Conservation (phyloP, 2,888 invertebrate species). For the Cryptocheilus praepositus region DNA sequence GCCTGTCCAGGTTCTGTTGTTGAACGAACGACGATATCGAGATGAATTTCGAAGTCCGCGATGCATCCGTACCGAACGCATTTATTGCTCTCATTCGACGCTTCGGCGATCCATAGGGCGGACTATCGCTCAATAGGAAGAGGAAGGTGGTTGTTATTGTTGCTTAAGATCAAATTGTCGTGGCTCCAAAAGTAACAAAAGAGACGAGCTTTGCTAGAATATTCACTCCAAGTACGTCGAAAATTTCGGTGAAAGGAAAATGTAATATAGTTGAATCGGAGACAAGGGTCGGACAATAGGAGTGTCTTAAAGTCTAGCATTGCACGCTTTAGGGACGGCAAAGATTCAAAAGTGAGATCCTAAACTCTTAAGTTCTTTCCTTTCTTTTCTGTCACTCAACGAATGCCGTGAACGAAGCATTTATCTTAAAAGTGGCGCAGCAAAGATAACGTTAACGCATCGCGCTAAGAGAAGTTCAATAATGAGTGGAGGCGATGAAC, state of each 20-base stretch:
- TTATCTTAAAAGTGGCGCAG: neutral
- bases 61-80: conserved; percentile 37
- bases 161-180: no score
- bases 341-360: conserved; percentile 34
- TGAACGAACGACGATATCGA: conserved; percentile 8
- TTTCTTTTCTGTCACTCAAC: neutral
- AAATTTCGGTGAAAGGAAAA: neutral
- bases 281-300: neutral
- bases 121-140: no score
- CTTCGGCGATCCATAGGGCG: no score
- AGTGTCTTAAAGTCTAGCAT: conserved; percentile 43
- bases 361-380: neutral
- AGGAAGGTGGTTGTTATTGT: no score
- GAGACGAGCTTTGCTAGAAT: neutral
- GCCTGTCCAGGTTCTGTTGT: neutral
- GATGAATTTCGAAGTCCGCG: conserved; percentile 29
- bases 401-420: neutral
- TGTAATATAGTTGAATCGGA: neutral
- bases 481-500: no score
- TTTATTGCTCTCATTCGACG: neutral
- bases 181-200: neutral
- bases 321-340: conserved; percentile 51
- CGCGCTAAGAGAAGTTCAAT: no score
- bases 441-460: neutral
- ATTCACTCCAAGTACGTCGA: neutral